Conservation (phyloP, 23 tunicate genomes). For the Phallusia fumigata region DNA sequence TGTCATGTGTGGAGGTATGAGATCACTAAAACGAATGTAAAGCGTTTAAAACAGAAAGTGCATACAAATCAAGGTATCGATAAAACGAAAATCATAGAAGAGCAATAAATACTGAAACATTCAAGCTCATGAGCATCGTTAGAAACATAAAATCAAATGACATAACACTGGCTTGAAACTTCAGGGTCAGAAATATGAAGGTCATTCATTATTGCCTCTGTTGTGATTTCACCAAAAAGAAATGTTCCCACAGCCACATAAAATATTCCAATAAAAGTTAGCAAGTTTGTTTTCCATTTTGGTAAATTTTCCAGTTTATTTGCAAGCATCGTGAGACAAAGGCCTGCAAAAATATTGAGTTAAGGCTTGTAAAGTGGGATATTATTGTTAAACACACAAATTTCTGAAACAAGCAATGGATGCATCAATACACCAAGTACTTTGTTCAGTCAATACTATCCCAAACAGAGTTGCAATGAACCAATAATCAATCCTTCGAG, state of each 20-base stretch:
- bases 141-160: background rate
- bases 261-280: slow-evolving; percentile 52
- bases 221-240: slow-evolving; percentile 95
- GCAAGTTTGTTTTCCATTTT: slow-evolving; percentile 1
- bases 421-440: too few relatives aligned
- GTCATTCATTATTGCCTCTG: slow-evolving; percentile 96
- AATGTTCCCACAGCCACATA: slow-evolving; percentile 72
- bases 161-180: slow-evolving; percentile 24
- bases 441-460: too few relatives aligned
- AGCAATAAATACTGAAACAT: background rate
- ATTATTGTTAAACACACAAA: too few relatives aligned
- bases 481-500: too few relatives aligned
- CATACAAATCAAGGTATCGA: background rate
- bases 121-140: background rate
- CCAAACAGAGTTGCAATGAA: too few relatives aligned
- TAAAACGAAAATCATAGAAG: background rate
- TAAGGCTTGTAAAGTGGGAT: too few relatives aligned
- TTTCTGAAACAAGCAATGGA: too few relatives aligned
- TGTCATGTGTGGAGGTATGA: too few relatives aligned
- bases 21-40: too few relatives aligned
- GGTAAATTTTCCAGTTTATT: background rate
- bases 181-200: slow-evolving; percentile 7
- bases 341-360: slow-evolving; percentile 47
- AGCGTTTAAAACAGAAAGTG: background rate
- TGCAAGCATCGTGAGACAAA: slow-evolving; percentile 47